Evolutionary conservation across 1,140 invertebrate species (phyloP).

Genomic region (Meloidogyne hapla): DNA sequence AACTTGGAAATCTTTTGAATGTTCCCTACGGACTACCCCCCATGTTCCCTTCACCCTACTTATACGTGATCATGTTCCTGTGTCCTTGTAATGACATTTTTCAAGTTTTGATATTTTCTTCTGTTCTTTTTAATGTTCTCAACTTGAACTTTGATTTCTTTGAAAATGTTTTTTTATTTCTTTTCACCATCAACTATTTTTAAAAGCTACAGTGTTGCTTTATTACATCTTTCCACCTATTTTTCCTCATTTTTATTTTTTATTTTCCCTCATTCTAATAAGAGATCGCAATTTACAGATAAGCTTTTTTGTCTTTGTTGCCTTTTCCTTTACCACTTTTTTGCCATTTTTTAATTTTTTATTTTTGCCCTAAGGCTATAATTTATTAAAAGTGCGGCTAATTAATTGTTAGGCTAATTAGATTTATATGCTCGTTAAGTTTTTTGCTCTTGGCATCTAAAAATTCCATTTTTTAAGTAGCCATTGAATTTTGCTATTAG

Average conservation of each 20-base stretch:
- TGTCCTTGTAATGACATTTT: too few relatives aligned
- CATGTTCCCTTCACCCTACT: too few relatives aligned
- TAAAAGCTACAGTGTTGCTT: neutral
- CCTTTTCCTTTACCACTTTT: neutral
- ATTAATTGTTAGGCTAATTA: neutral
- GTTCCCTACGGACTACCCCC: too few relatives aligned
- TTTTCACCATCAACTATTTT: too few relatives aligned
- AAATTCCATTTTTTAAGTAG: too few relatives aligned
- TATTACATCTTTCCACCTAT: neutral
- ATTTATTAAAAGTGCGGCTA: neutral
- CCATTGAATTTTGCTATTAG: neutral
- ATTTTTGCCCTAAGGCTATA: neutral
- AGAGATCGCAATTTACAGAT: neutral
- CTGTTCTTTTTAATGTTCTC: too few relatives aligned
- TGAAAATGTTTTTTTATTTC: too few relatives aligned
- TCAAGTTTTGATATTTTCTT: too few relatives aligned
- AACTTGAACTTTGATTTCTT: too few relatives aligned
- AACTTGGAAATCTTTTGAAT: too few relatives aligned
- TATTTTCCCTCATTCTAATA: neutral
- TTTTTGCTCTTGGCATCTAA: neutral
- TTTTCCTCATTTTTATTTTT: neutral
- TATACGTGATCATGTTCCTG: too few relatives aligned
- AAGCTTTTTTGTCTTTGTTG: neutral
- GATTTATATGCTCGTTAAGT: neutral
- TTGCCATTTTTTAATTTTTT: slow-evolving; percentile 5